A percentile compares a stretch with the other conserved stretches of the same genome.
Evolutionary conservation across 2,113 vertebrate genomes (phyloP).

Genomic region (Vulpes lagopus): DNA sequence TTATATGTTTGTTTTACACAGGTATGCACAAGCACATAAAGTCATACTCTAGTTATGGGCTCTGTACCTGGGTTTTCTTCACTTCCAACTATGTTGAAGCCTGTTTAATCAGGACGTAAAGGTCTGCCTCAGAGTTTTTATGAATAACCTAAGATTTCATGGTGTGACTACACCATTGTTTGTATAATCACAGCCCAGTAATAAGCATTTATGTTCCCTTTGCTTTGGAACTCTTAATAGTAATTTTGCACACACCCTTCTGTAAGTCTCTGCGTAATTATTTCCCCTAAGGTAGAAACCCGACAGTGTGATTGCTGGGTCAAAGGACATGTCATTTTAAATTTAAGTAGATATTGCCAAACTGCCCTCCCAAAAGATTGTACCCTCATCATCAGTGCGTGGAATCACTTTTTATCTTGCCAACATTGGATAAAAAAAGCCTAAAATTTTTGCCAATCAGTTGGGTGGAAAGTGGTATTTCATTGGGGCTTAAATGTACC

Average conservation of each 20-base stretch:
- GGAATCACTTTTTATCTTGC: neutral
- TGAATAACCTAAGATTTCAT: neutral
- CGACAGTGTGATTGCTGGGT: neutral
- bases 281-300: neutral
- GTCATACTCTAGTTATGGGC: neutral
- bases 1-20: neutral
- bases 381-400: neutral
- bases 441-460: neutral
- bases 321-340: neutral
- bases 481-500: neutral
- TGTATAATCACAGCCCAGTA: neutral
- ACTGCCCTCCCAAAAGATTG: neutral
- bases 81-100: neutral
- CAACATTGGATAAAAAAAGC: neutral
- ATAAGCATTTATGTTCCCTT: constrained; percentile 20
- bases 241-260: neutral
- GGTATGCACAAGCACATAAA: neutral
- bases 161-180: neutral
- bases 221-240: neutral
- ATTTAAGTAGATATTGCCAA: neutral
- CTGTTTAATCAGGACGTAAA: neutral
- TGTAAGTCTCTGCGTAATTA: neutral
- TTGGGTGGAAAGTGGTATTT: neutral
- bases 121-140: neutral
- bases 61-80: neutral